Conservation (phyloP, 1,140 invertebrate species). For the Apis florea region DNA sequence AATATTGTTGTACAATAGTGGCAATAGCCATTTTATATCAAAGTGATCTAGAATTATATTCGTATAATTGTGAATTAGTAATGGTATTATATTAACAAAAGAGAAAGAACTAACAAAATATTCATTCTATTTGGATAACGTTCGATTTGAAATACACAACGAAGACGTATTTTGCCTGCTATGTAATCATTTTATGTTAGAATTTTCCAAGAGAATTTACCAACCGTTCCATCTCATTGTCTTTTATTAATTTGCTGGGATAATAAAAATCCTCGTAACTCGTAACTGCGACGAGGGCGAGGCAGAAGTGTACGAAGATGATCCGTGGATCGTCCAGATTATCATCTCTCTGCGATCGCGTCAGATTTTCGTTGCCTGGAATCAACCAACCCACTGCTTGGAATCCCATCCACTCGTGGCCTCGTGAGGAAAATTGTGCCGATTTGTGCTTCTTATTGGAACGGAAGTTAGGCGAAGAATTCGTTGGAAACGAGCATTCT, state of each 20-base stretch:
- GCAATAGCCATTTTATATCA: neutral
- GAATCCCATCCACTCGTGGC: constrained; percentile 29
- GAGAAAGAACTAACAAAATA: too few relatives aligned
- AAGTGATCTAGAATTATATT: too few relatives aligned
- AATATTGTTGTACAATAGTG: neutral
- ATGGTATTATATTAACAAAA: too few relatives aligned
- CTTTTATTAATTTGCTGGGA: neutral
- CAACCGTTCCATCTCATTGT: neutral
- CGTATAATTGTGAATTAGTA: too few relatives aligned
- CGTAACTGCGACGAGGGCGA: neutral
- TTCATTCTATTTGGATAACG: too few relatives aligned
- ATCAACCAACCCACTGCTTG: constrained; percentile 15
- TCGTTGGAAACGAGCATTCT: constrained; percentile 37
- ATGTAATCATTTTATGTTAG: too few relatives aligned
- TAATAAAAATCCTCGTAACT: neutral
- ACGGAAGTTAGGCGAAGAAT: constrained; percentile 49
- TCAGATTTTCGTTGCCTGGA: constrained; percentile 32
- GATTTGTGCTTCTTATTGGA: constrained; percentile 61
- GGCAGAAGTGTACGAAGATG: too few relatives aligned
- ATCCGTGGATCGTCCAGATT: constrained; percentile 5
- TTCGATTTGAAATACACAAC: too few relatives aligned
- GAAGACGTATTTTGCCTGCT: too few relatives aligned
- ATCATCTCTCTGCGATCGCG: constrained; percentile 18
- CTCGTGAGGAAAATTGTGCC: constrained; percentile 53
- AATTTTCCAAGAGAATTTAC: too few relatives aligned